Base-by-base conservation (phyloP, 2,888 invertebrate species). In the Exephanes ischioxanthus region DNA sequence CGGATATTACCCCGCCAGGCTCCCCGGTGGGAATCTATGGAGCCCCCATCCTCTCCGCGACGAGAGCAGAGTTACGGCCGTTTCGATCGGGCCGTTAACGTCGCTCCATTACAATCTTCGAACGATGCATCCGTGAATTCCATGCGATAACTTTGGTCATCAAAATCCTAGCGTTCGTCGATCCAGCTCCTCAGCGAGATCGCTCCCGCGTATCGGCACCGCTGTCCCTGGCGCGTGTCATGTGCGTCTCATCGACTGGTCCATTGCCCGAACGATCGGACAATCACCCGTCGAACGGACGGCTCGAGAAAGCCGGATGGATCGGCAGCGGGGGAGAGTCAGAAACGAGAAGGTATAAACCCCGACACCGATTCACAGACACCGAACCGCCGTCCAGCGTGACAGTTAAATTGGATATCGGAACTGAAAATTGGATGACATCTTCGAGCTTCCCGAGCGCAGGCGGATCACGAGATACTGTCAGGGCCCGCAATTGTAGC, bases 81-180 rank as follows among this genome's bases (percentile, higher is more conserved):
- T 84, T 84, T 84, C 73, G 81, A 81, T 84, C 72, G 81, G 26
- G 70, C 53, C 77, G 61, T 84, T 81, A 78, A 84, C 77, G 70
- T 81, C 68, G 72, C 72, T 81, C 81, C 68, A 75, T 81, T 81
- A 68, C 81, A 61, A 78, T 78, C 72, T 73, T 73, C 73, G 81
- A 73, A 70, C 80, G 76, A 80, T 76, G 73, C 68, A 33, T 72
- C 22, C 53, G 63, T 53, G 58, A 78, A 68, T 67, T 80, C 70
- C n/a, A 0, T 45, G 33, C 73, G 68, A 84, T 84, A 84, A 84
- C 76, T 81, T 81, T 53, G 45, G 14, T 77, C 72, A 68, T 84
- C 73, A 80, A 84, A 80, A 68, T 84, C 80, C 80, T 48, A 68
- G 51, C 66, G 45, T 68, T 70, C 77, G 45, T 19, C 72, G 26